Evolutionary conservation across 2,113 vertebrate genomes (phyloP), one percentile per base, ranked within the genome.

Genomic region (Callopanchax toddi): DNA sequence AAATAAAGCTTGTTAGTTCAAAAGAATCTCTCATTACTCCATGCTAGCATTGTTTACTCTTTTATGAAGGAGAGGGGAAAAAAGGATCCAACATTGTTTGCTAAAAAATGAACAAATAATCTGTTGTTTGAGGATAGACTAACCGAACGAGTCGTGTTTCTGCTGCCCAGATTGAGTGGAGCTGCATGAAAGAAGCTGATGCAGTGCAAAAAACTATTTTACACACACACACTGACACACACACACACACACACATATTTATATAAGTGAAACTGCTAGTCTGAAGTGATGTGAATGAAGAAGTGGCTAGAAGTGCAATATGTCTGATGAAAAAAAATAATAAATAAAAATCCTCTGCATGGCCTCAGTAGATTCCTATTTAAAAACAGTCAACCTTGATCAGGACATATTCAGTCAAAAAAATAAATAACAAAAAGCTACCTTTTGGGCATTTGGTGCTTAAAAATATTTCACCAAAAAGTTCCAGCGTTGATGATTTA

Each of bases 11-110:
- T 20, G 39, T 71, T 72, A 70, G 64, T 68, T 75, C 26, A 62
- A 76, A 18, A 10, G 13, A 32, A 58, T 56, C 26, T 40, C 57
- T 80, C 67, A 73, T 76, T 81, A 81, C 69, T 63, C 53, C 11
- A 34, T 81, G 55, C 43, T 46, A 54, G 66, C 37, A 60, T 65
- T 56, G 37, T 61, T 55, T 67, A 50, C 60, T 70, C 44, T 67
- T 53, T 73, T 42, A 42, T n/a, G n/a, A n/a, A 6, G 17, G 17
- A n/a, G 5, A n/a, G n/a, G n/a, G 36, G 48, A 48, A 67, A 49
- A 29, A 74, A 11, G 44, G 20, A 76, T 55, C 20, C 16, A 25
- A 32, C 53, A 48, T 42, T 60, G 62, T 68, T 66, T 29, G 48
- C 54, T 61, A 36, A 40, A 69, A 63, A 66, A 40, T 22, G 22